These are phyloP conservation scores for Coracopsis vasa DNA, from an alignment of 2,113 vertebrate genomes.

Conservation along the genomic window DNA sequence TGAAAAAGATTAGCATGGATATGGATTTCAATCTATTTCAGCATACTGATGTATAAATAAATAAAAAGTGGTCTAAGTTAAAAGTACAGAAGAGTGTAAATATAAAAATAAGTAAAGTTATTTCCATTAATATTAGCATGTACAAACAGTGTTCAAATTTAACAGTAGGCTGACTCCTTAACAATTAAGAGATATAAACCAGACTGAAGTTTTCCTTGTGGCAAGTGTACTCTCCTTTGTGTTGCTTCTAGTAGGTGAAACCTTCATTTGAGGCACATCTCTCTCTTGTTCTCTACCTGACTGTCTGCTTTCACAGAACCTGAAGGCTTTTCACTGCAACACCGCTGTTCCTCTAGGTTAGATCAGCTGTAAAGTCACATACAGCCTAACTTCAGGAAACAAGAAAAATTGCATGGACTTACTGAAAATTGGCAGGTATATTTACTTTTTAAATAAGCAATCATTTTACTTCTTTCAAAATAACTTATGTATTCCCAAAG, in stretches of 20 bases:
- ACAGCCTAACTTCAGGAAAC: neutral
- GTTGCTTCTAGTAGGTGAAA: neutral
- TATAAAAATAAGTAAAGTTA: neutral
- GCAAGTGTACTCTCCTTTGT: neutral
- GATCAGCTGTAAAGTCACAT: neutral
- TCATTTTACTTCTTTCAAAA: neutral
- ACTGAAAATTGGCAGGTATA: neutral
- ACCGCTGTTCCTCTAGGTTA: neutral
- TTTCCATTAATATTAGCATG: neutral
- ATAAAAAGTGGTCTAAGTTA: neutral
- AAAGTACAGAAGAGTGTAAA: neutral
- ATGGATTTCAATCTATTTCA: neutral
- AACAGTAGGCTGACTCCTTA: neutral
- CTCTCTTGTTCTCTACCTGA: neutral
- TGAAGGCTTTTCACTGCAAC: neutral
- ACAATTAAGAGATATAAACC: neutral
- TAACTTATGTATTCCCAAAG: neutral
- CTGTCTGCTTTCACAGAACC: neutral
- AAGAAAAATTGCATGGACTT: neutral
- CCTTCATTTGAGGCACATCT: neutral
- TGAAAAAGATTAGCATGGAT: neutral
- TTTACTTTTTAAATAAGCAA: neutral
- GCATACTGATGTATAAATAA: neutral
- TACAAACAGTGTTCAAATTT: neutral
- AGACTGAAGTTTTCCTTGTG: neutral